A percentile compares a stretch with the other conserved stretches of the same genome.
phyloP scores from a whole-genome alignment of 2,113 vertebrate species.

The Neomonachus schauinslandi region DNA sequence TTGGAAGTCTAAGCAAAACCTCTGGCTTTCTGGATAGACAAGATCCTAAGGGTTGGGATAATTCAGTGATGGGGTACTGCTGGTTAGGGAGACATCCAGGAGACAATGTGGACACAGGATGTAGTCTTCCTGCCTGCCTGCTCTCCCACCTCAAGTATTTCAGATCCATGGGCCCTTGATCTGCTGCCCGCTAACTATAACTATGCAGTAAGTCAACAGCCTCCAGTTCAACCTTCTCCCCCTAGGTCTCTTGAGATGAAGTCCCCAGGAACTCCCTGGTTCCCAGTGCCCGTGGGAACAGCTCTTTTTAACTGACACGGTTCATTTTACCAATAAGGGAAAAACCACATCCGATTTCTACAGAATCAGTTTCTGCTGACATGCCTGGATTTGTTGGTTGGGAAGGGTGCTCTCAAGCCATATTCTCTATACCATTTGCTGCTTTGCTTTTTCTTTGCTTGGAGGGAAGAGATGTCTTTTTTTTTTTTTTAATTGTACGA shows the following conservation, averaged over 20 bases:
- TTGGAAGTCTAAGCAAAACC: neutral
- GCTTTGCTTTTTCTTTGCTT: neutral
- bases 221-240: neutral
- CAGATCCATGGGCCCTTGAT: neutral
- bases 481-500: neutral
- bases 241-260: neutral
- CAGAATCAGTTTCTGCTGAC: conserved; percentile 53
- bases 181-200: neutral
- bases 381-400: conserved; percentile 41
- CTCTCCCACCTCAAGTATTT: neutral
- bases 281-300: neutral
- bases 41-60: neutral
- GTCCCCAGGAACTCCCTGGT: conserved; percentile 1
- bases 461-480: neutral
- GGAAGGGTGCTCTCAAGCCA: neutral
- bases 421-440: neutral
- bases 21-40: neutral
- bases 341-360: conserved; percentile 52
- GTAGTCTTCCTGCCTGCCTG: neutral
- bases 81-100: neutral
- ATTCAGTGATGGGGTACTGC: neutral
- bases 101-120: neutral
- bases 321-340: conserved; percentile 39
- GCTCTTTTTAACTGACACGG: neutral
- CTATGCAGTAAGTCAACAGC: neutral